Evolutionary conservation across 2,113 vertebrate genomes (phyloP).

Genomic region (Uropsilus gracilis): DNA sequence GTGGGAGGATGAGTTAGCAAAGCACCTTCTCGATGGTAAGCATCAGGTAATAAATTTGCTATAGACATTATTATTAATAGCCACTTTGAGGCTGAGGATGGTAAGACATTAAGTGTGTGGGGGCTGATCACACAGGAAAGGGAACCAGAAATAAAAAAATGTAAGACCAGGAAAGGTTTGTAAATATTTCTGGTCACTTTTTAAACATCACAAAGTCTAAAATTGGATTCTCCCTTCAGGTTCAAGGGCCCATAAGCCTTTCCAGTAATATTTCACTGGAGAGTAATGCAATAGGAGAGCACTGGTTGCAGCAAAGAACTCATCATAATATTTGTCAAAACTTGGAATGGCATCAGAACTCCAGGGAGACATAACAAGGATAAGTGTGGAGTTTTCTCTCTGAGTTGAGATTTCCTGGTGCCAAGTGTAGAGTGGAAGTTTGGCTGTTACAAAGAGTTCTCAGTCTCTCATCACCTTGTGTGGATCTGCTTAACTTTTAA

Average conservation of each 20-base stretch:
- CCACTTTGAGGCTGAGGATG: not conserved
- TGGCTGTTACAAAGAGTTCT: slow-evolving; percentile 52
- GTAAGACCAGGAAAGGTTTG: not conserved
- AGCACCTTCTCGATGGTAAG: not conserved
- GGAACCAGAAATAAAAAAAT: not conserved
- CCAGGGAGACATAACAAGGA: slow-evolving; percentile 17
- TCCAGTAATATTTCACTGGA: not conserved
- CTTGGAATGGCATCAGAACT: slow-evolving; percentile 52
- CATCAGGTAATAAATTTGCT: not conserved
- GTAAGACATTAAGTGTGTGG: not conserved
- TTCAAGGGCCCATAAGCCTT: not conserved
- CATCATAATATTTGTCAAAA: slow-evolving; percentile 39
- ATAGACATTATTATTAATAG: not conserved
- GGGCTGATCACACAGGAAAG: not conserved
- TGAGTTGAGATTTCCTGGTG: slow-evolving; percentile 11
- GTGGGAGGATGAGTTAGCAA: not conserved
- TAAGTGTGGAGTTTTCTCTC: slow-evolving; percentile 19
- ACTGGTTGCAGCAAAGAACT: not conserved
- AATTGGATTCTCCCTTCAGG: not conserved
- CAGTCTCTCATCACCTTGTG: slow-evolving; percentile 50
- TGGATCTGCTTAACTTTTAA: slow-evolving; percentile 42
- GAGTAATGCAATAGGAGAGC: not conserved
- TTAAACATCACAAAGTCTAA: slow-evolving; percentile 26
- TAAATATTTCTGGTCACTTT: not conserved
- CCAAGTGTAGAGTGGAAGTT: slow-evolving; percentile 58